Base-by-base conservation (phyloP, 2,113 vertebrate genomes). In the Notechis scutatus region DNA sequence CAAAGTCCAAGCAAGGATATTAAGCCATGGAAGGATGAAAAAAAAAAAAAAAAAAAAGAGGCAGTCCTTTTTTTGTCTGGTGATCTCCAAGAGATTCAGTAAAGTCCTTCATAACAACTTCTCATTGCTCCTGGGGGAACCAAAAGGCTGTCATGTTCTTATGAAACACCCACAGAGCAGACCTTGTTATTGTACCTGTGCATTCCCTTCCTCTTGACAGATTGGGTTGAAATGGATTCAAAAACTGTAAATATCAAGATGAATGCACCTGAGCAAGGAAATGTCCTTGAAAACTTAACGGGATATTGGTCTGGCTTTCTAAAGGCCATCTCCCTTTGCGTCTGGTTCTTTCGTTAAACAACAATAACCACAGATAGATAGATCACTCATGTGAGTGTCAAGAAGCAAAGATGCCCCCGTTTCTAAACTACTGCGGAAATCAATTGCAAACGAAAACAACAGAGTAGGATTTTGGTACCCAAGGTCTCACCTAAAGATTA, bases 1-100 rank as follows among this genome's bases (percentile, higher is more conserved):
- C 94, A 34, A 95, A 95, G 59, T 92, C 52, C 21, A 93, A 91
- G 55, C 85, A 94, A 97, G 93, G 34, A 91, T 91, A 18, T 96
- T 94, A 54, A 94, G 8, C 92, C 92, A 59, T 4, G 12, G 59
- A 74, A 92, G 7, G 23, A 47, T 81, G 15, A 50, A 88, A 87
- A 93, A 95, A 95, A 42, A 42, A 42, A 42, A 42, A 42, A n/a
- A n/a, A n/a, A n/a, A 45, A 93, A 95, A 50, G 50, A 95, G 42
- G 59, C 29, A 87, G 45, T 54, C 93, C 52, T 42, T 92, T 59
- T 59, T 91, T 21, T 88, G 12, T 93, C 93, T 95, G 93, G 88
- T 95, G 95, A 94, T n/a, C 42, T 86, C 74, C 18, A 90, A 24
- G 92, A 94, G 52, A 92, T 4, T 34, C 89, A 93, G 88, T 93